Evolutionary conservation across 2,888 invertebrate genomes (phyloP).

Genomic region (Leptinotarsa rubiginosa): DNA sequence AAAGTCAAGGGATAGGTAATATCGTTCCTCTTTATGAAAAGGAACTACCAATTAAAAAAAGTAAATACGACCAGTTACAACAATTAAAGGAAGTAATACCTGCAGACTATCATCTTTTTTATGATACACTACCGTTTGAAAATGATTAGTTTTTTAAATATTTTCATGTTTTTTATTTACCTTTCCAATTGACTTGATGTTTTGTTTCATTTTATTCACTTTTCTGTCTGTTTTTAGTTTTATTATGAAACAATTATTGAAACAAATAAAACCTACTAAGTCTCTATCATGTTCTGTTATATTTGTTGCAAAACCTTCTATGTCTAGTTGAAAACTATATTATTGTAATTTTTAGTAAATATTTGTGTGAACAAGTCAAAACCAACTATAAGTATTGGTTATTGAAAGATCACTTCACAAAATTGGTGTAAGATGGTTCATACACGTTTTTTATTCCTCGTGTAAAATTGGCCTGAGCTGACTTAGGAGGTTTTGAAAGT

Average conservation of each 20-base stretch:
- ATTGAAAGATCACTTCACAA: conserved; percentile 1
- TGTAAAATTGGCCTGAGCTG: background rate
- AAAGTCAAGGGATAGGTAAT: conserved; percentile 13
- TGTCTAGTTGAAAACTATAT: conserved; percentile 1
- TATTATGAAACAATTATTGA: background rate
- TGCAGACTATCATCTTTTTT: conserved; percentile 31
- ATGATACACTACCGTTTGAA: conserved; percentile 23
- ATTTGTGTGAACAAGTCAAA: conserved; percentile 1
- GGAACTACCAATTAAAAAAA: conserved; percentile 24
- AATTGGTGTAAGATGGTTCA: conserved; percentile 1
- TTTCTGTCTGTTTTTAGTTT: background rate
- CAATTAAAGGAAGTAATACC: conserved; percentile 24
- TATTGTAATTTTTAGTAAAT: background rate
- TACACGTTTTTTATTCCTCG: background rate
- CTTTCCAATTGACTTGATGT: background rate
- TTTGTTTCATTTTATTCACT: conserved; percentile 1
- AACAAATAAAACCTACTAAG: conserved; percentile 1
- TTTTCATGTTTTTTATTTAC: conserved; percentile 19
- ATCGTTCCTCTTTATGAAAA: conserved; percentile 14
- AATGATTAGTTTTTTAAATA: conserved; percentile 20
- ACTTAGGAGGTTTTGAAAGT: background rate
- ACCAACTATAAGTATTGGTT: background rate
- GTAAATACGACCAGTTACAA: conserved; percentile 26
- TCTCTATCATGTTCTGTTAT: conserved; percentile 1
- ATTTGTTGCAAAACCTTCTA: conserved; percentile 1